These are phyloP conservation scores for Reinhardtius hippoglossoides DNA, from an alignment of 2,113 vertebrate genomes.

Conservation along the genomic window DNA sequence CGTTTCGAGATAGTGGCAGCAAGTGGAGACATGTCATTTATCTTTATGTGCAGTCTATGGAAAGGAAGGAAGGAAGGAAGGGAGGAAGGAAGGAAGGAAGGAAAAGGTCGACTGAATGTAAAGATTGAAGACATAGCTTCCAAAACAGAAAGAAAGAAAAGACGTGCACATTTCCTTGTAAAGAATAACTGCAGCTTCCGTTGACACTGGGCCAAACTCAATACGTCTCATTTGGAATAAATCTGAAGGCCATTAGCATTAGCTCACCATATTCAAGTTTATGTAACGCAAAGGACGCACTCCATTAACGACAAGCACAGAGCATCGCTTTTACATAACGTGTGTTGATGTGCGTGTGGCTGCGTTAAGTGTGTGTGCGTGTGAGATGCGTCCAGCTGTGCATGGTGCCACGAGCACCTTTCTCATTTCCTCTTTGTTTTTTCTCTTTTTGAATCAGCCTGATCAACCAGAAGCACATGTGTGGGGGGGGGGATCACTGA, in stretches of 20 bases:
- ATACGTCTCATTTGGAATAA: neutral
- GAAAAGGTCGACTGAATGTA: too few species aligned
- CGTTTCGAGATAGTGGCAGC: too few species aligned
- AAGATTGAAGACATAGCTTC: too few species aligned
- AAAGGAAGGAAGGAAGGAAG: too few species aligned
- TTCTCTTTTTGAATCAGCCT: neutral
- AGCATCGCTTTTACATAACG: constrained; percentile 42
- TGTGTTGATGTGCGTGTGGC: neutral
- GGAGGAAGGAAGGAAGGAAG: too few species aligned
- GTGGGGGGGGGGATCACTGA: too few species aligned
- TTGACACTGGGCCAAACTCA: neutral
- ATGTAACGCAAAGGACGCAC: constrained; percentile 41
- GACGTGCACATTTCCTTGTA: too few species aligned
- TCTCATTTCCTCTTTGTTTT: constrained; percentile 41
- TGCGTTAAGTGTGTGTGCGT: neutral
- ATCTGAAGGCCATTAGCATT: neutral
- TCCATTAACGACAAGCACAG: constrained; percentile 22
- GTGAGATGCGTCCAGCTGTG: constrained; percentile 21
- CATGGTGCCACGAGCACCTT: neutral
- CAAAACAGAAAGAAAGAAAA: too few species aligned
- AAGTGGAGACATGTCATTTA: too few species aligned
- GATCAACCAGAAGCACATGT: too few species aligned
- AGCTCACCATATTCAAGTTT: constrained; percentile 25
- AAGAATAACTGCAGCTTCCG: neutral
- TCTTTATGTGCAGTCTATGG: too few species aligned